phyloP scores from a whole-genome alignment of 2,113 vertebrate species.

The Amphiprion ocellaris region DNA sequence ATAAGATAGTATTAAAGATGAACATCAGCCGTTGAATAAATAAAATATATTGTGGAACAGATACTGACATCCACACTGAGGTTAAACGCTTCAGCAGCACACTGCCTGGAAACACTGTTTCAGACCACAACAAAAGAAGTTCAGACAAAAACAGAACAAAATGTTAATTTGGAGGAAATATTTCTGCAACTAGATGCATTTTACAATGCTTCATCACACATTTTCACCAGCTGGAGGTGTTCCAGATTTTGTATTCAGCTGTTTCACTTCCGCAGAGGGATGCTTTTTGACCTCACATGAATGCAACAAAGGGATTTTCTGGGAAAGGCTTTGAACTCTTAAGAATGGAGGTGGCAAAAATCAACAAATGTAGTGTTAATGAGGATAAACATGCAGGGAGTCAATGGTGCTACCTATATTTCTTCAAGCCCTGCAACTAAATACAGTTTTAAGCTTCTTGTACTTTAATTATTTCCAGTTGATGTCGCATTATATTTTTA shows the following conservation, averaged over 20 bases:
- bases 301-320: too few species aligned
- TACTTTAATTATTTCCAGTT: too few species aligned
- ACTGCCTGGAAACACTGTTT: constrained; percentile 15
- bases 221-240: constrained; percentile 13
- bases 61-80: constrained; percentile 25
- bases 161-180: constrained; percentile 1
- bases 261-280: constrained; percentile 51
- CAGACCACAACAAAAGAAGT: constrained; percentile 41
- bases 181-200: not conserved
- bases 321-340: too few species aligned
- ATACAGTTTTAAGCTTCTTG: too few species aligned
- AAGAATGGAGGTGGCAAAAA: too few species aligned
- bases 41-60: constrained; percentile 61
- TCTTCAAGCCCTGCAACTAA: too few species aligned
- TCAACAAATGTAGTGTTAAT: too few species aligned
- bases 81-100: too few species aligned
- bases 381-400: too few species aligned
- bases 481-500: too few species aligned
- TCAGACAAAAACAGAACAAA: constrained; percentile 51
- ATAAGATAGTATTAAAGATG: not conserved
- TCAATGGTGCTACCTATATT: too few species aligned
- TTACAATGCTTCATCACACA: constrained; percentile 38
- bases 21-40: constrained; percentile 2
- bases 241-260: not conserved
- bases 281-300: not conserved